Evolutionary conservation across 2,113 vertebrate species (phyloP).

Genomic region (Centropus unirufus): DNA sequence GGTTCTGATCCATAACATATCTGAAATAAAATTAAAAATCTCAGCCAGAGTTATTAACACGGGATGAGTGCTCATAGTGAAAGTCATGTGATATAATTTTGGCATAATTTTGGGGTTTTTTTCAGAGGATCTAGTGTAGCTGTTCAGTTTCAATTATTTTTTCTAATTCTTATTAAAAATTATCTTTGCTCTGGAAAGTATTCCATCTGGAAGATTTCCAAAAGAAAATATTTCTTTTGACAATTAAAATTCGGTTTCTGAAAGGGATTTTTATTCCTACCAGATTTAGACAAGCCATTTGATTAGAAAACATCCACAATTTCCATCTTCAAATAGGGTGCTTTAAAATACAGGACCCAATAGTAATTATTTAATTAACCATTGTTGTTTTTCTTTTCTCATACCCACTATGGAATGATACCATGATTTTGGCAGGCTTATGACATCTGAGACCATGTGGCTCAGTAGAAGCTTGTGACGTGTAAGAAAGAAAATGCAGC

Average conservation of each 20-base stretch:
- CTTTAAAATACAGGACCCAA: neutral
- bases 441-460: neutral
- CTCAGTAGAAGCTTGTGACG: neutral
- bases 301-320: neutral
- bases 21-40: conserved; percentile 32
- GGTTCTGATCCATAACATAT: neutral
- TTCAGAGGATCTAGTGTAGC: neutral
- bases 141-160: conserved; percentile 9
- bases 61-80: neutral
- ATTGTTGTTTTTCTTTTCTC: accelerated
- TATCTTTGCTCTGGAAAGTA: neutral
- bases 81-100: neutral
- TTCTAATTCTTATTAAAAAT: conserved; percentile 1
- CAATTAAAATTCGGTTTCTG: conserved; percentile 25
- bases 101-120: neutral
- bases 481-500: neutral
- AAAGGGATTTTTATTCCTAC: neutral
- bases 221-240: conserved; percentile 16
- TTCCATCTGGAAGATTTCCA: conserved; percentile 12
- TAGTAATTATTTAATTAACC: neutral
- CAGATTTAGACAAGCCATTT: neutral
- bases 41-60: neutral
- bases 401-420: neutral
- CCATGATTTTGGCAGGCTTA: neutral
- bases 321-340: neutral